phyloP scores from a whole-genome alignment of 1,140 invertebrate species.

The Latrodectus geometricus region DNA sequence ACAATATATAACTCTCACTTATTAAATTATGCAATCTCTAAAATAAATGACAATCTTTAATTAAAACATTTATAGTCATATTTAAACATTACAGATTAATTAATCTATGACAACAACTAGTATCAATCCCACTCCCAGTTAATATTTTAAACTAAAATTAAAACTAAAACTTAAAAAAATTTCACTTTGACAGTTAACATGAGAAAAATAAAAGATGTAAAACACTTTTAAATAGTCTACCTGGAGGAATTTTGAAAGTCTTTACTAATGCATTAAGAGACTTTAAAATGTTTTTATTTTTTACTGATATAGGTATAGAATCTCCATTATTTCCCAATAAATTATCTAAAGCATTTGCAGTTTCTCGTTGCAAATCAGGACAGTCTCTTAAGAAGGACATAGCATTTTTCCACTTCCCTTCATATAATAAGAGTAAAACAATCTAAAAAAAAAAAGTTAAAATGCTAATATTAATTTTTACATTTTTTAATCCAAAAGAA shows the following conservation, averaged over 20 bases:
- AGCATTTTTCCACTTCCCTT: background rate
- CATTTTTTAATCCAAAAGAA: too few species aligned
- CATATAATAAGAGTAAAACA: conserved; percentile 17
- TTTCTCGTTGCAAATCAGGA: conserved; percentile 13
- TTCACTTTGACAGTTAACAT: too few species aligned
- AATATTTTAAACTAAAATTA: too few species aligned
- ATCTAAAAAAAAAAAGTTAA: conserved; percentile 31
- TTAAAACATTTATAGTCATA: too few species aligned
- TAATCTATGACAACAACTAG: too few species aligned
- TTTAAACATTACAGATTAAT: too few species aligned
- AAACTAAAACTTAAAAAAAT: too few species aligned
- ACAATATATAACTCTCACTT: too few species aligned
- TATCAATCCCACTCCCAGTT: too few species aligned
- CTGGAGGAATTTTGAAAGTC: conserved; percentile 29
- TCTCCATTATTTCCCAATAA: background rate
- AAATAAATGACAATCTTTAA: too few species aligned
- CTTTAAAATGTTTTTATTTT: conserved; percentile 14
- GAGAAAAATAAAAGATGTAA: too few species aligned
- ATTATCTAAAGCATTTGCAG: conserved; percentile 23
- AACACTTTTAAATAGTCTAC: background rate
- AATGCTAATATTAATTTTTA: background rate
- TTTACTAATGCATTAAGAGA: conserved; percentile 1
- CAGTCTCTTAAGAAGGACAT: background rate
- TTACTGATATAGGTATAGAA: background rate
- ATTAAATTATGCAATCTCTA: too few species aligned